These are phyloP conservation scores for Ormia ochracea DNA, from an alignment of 2,888 invertebrate genomes.

Conservation along the genomic window DNA sequence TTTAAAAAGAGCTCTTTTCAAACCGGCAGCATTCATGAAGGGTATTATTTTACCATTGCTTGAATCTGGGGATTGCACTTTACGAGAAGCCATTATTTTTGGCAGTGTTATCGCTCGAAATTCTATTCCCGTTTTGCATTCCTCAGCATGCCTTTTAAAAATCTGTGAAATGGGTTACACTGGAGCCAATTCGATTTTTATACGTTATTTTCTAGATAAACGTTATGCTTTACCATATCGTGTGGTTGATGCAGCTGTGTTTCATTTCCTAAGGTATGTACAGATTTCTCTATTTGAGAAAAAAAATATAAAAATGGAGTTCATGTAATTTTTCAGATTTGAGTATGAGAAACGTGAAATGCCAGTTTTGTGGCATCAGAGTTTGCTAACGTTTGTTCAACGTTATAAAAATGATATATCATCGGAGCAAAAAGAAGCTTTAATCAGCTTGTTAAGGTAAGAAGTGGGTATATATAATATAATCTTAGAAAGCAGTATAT, in stretches of 20 bases:
- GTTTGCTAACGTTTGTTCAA: constrained; percentile 94
- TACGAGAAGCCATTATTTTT: constrained; percentile 96
- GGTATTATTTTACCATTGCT: constrained; percentile 86
- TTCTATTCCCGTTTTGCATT: constrained; percentile 95
- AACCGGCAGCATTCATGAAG: constrained; percentile 99
- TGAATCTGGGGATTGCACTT: constrained; percentile 93
- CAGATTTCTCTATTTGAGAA: background rate
- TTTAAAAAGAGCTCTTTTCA: constrained; percentile 93
- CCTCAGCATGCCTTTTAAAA: constrained; percentile 94
- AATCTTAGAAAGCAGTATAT: too few species aligned
- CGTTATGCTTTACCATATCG: constrained; percentile 97
- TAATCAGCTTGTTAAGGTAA: constrained; percentile 84
- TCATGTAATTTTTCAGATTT: constrained; percentile 80
- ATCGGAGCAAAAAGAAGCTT: constrained; percentile 91
- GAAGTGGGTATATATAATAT: too few species aligned
- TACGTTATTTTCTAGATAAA: constrained; percentile 95
- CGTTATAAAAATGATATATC: constrained; percentile 97
- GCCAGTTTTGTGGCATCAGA: constrained; percentile 98
- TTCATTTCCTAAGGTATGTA: constrained; percentile 91
- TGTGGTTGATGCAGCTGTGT: constrained; percentile 95
- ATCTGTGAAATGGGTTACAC: constrained; percentile 98
- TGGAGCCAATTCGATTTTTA: constrained; percentile 96
- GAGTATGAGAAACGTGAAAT: constrained; percentile 87
- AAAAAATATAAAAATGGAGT: constrained; percentile 59
- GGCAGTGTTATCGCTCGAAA: constrained; percentile 93